Evolutionary conservation across 2,888 invertebrate genomes (phyloP).

Genomic region (Eucera pruinosa): DNA sequence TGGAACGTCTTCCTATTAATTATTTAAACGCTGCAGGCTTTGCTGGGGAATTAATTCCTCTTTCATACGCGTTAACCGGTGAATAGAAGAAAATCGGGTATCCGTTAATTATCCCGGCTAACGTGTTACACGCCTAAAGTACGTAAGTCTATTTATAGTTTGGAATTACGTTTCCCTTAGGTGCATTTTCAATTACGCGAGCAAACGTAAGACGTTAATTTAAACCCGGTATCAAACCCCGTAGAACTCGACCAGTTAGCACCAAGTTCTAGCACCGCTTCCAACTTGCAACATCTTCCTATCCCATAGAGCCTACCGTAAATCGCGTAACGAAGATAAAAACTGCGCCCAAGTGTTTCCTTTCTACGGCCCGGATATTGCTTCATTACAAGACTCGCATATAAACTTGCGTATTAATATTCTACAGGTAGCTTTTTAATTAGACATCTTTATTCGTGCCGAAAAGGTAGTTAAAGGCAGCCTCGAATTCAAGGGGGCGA

Average conservation of each 20-base stretch:
- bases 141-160: background rate
- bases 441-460: conserved; percentile 45
- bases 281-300: conserved; percentile 2
- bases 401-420: conserved; percentile 15
- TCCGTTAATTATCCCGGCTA: background rate
- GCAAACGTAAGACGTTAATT: conserved; percentile 19
- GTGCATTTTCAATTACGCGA: conserved; percentile 10
- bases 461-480: conserved; percentile 13
- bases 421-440: conserved; percentile 20
- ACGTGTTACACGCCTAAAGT: background rate
- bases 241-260: background rate
- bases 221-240: background rate
- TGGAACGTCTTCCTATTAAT: too few relatives aligned
- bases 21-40: too few relatives aligned
- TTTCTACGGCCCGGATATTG: background rate
- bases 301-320: background rate
- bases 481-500: conserved; percentile 8
- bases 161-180: background rate
- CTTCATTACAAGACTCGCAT: conserved; percentile 10
- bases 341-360: background rate
- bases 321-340: conserved; percentile 2
- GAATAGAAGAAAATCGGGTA: too few relatives aligned
- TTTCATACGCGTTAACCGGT: too few relatives aligned
- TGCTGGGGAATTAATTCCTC: too few relatives aligned
- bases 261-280: background rate